These are phyloP conservation scores for Pararge aegeria DNA, from an alignment of 1,140 invertebrate species.

Conservation along the genomic window DNA sequence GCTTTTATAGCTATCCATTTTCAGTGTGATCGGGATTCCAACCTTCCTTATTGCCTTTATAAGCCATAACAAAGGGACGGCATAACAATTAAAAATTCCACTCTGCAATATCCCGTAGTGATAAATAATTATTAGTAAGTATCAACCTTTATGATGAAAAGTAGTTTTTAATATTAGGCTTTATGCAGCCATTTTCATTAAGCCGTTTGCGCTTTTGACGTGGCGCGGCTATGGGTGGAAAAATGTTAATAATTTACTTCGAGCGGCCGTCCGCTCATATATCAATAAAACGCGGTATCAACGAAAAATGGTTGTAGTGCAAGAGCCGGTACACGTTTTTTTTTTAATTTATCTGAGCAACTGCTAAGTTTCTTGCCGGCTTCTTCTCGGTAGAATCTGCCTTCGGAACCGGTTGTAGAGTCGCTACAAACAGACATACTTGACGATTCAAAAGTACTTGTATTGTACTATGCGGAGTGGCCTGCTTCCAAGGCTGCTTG, in stretches of 20 bases:
- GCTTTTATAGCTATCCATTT: too few species aligned
- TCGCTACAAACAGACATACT: too few species aligned
- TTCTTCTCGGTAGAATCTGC: too few species aligned
- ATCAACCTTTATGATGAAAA: constrained; percentile 1
- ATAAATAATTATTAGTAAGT: neutral
- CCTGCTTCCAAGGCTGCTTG: too few species aligned
- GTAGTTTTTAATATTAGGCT: constrained; percentile 17
- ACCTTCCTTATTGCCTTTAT: too few species aligned
- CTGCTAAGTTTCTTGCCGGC: too few species aligned
- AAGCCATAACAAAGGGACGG: neutral
- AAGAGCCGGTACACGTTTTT: neutral
- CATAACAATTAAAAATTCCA: neutral
- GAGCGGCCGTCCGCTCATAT: constrained; percentile 26
- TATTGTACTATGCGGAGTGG: too few species aligned
- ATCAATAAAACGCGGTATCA: constrained; percentile 48
- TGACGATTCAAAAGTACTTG: too few species aligned
- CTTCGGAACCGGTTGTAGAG: too few species aligned
- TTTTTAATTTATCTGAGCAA: too few species aligned
- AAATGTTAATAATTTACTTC: constrained; percentile 38
- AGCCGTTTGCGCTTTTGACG: constrained; percentile 11
- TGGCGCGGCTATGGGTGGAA: constrained; percentile 11
- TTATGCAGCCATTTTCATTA: constrained; percentile 10
- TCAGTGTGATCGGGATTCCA: too few species aligned
- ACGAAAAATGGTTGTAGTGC: constrained; percentile 39
- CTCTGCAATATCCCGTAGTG: neutral